Evolutionary conservation across 2,797 vertebrate species (phyloP), one percentile per base, ranked within the genome.

Genomic region (Megaceryle alcyon): DNA sequence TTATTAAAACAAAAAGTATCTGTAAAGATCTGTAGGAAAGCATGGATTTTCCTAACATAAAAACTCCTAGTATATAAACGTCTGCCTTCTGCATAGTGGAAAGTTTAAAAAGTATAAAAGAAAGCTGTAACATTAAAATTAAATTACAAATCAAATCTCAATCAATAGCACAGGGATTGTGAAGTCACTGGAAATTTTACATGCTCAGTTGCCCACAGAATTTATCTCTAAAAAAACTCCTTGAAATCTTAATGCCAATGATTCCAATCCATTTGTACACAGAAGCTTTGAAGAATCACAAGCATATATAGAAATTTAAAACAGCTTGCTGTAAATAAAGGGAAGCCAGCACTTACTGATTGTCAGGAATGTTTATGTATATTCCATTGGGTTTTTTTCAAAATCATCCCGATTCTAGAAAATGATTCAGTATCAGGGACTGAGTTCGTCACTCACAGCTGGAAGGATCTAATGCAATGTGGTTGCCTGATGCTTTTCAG

Each of bases 321-420:
- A 10, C 10, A 37, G 5, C 9, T 26, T 76, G 12, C 14, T 68
- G 61, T 26, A 68, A 63, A 44, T 54, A 82, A 84, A 94, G 28
- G 37, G 35, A 75, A 93, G 53, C 28, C 15, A 3, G 49, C 70
- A 93, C 94, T 96, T 95, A 92, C 94, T 85, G 77, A 31, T 49
- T 68, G 49, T 35, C 59, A 70, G 41, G 13, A 44, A 53, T 83
- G 68, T 88, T 57, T 64, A 31, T 49, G 3, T 29, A 2, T 73
- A 41, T 82, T 93, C 89, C 94, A 88, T 57, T 28, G 53, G 39
- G 2, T 43, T 88, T 73, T 78, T 85, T 80, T 93, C 84, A 85
- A 19, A 84, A 86, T 41, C n/a, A 2, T 35, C 11, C 19, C 84
- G 53, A 41, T 61, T 83, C 25, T 54, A 19, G 28, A 70, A 65